Evolutionary conservation across 2,888 invertebrate species (phyloP).

Genomic region (Trichogramma dendrolimi): DNA sequence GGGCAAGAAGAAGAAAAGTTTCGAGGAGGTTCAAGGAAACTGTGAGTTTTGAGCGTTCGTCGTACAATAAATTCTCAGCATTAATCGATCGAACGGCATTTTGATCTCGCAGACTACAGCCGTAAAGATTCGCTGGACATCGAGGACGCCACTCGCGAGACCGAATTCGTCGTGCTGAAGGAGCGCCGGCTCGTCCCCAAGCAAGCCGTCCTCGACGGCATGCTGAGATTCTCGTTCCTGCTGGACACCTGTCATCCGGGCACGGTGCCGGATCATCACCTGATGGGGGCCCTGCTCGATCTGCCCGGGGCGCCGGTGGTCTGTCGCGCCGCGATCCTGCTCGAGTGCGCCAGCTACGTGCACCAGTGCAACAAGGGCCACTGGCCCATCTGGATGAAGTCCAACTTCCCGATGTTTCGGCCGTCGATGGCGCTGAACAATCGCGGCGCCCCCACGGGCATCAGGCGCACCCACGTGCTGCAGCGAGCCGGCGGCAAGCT

Average conservation of each 20-base stretch:
- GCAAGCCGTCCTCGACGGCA: slow-evolving; percentile 77
- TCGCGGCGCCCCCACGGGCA: slow-evolving; percentile 56
- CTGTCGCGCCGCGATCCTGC: slow-evolving; percentile 81
- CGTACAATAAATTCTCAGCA: too few relatives aligned
- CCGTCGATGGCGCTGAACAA: slow-evolving; percentile 63
- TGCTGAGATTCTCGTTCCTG: slow-evolving; percentile 84
- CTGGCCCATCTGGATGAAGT: slow-evolving; percentile 98
- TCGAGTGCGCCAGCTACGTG: slow-evolving; percentile 95
- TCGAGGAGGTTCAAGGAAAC: slow-evolving; percentile 78
- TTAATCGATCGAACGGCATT: neutral
- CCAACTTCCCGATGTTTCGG: slow-evolving; percentile 72
- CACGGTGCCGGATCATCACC: slow-evolving; percentile 90
- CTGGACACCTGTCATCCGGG: slow-evolving; percentile 95
- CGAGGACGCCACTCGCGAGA: slow-evolving; percentile 74
- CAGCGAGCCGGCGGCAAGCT: slow-evolving; percentile 92
- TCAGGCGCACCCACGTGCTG: slow-evolving; percentile 65
- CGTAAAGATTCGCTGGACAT: slow-evolving; percentile 79
- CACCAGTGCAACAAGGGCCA: slow-evolving; percentile 97
- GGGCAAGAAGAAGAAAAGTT: slow-evolving; percentile 82
- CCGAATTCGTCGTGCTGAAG: slow-evolving; percentile 83
- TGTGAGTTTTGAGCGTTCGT: slow-evolving; percentile 56
- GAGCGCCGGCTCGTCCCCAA: slow-evolving; percentile 81
- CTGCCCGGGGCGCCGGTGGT: slow-evolving; percentile 94
- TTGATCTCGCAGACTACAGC: slow-evolving; percentile 59
- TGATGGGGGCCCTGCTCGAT: slow-evolving; percentile 90